These are phyloP conservation scores for Oscheius sp. DNA, from an alignment of 2,888 invertebrate species.

Conservation along the genomic window DNA sequence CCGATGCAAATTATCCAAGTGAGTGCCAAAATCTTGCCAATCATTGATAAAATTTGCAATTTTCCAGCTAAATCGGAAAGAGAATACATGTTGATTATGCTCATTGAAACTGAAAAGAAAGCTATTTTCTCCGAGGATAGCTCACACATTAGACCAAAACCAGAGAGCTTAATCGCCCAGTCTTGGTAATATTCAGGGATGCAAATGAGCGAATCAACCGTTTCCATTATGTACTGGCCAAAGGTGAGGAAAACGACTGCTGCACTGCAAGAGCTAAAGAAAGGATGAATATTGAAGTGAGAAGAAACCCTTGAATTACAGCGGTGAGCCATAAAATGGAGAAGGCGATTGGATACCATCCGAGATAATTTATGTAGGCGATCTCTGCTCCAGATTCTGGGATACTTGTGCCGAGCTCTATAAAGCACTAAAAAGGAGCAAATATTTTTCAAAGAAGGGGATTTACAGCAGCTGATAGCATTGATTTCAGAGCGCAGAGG, in stretches of 20 bases:
- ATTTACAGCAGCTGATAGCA: constrained; percentile 29
- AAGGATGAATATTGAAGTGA: too few relatives aligned
- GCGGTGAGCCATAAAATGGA: constrained; percentile 46
- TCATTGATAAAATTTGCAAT: constrained; percentile 50
- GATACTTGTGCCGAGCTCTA: constrained; percentile 51
- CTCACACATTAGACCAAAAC: constrained; percentile 48
- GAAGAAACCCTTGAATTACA: constrained; percentile 38
- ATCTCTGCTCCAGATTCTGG: constrained; percentile 50
- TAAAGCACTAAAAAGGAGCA: constrained; percentile 40
- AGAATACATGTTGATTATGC: constrained; percentile 49
- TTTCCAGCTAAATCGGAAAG: constrained; percentile 45
- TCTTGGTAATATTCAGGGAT: constrained; percentile 28
- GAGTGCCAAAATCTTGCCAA: constrained; percentile 44
- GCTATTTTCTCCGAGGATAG: neutral
- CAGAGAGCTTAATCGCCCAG: constrained; percentile 36
- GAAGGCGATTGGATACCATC: constrained; percentile 50
- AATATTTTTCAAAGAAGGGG: neutral
- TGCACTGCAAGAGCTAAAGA: constrained; percentile 42
- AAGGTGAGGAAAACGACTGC: constrained; percentile 48
- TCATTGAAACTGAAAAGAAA: constrained; percentile 40
- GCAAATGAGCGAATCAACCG: constrained; percentile 41
- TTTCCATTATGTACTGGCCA: constrained; percentile 48
- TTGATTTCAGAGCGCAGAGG: constrained; percentile 44
- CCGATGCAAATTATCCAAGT: constrained; percentile 44
- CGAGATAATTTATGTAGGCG: constrained; percentile 49